Evolutionary conservation across 2,888 invertebrate species (phyloP).

Genomic region (Apotomis turbidana): DNA sequence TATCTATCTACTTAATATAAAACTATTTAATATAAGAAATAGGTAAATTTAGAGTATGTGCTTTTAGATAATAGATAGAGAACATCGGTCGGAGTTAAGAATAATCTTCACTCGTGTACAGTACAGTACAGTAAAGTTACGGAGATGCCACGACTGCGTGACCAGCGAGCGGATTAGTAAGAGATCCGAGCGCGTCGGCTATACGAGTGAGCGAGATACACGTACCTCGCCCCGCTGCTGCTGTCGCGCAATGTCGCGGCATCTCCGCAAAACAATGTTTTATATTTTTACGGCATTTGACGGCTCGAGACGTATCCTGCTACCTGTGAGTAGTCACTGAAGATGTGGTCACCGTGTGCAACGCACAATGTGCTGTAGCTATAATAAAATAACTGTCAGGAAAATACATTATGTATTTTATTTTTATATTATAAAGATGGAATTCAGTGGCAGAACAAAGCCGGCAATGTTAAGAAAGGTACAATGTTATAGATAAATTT

Average conservation of each 20-base stretch:
- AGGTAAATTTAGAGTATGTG: constrained; percentile 39
- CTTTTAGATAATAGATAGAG: constrained; percentile 34
- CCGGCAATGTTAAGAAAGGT: constrained; percentile 73
- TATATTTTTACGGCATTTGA: constrained; percentile 23
- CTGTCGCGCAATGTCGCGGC: too few relatives aligned
- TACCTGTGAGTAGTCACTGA: constrained; percentile 48
- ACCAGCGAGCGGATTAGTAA: too few relatives aligned
- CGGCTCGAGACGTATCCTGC: constrained; percentile 5
- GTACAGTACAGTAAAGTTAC: constrained; percentile 6
- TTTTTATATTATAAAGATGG: constrained; percentile 76
- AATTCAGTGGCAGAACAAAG: constrained; percentile 63
- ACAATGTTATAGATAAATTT: constrained; percentile 76
- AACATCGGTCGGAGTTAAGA: constrained; percentile 29
- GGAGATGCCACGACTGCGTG: too few relatives aligned
- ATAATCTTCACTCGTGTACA: constrained; percentile 37
- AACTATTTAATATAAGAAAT: constrained; percentile 31
- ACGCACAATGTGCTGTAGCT: constrained; percentile 73
- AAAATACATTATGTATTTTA: constrained; percentile 72
- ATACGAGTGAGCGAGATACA: too few relatives aligned
- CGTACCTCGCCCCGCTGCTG: too few relatives aligned
- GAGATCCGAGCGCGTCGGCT: too few relatives aligned
- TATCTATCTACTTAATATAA: constrained; percentile 36
- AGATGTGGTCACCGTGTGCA: constrained; percentile 60
- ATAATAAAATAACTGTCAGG: constrained; percentile 73
- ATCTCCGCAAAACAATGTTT: constrained; percentile 1